Percentiles rank a stretch among this genome's conserved stretches.
Conservation (phyloP, 2,888 invertebrate genomes). For the Zeuzera pyrina region DNA sequence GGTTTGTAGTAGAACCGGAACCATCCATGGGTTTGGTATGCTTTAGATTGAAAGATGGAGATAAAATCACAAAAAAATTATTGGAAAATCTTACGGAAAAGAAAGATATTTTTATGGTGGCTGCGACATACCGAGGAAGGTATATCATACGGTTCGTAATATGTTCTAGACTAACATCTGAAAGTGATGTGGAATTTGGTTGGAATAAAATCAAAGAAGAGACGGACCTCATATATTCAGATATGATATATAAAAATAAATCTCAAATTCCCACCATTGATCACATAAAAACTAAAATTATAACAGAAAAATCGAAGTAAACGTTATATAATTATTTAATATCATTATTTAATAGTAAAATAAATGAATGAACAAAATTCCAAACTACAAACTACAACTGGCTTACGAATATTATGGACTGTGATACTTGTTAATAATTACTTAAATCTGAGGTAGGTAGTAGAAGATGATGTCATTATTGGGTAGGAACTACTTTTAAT, state of each 20-base stretch:
- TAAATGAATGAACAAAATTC: neutral
- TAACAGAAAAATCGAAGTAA: slow-evolving; percentile 54
- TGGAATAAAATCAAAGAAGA: slow-evolving; percentile 78
- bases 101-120: slow-evolving; percentile 86
- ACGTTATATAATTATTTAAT: neutral
- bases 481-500: too few relatives aligned
- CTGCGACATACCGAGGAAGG: slow-evolving; percentile 78
- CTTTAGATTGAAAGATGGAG: slow-evolving; percentile 86
- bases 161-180: slow-evolving; percentile 81
- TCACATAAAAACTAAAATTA: slow-evolving; percentile 34
- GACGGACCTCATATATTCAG: slow-evolving; percentile 42
- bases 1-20: slow-evolving; percentile 85
- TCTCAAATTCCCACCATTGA: slow-evolving; percentile 41
- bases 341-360: neutral
- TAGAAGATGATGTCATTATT: too few relatives aligned
- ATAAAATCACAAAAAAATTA: slow-evolving; percentile 79
- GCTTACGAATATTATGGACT: too few relatives aligned
- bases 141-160: slow-evolving; percentile 87
- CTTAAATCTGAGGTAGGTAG: too few relatives aligned
- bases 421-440: too few relatives aligned
- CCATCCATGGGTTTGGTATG: slow-evolving; percentile 89
- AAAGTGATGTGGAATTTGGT: slow-evolving; percentile 82
- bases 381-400: too few relatives aligned
- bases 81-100: slow-evolving; percentile 81
- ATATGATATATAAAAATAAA: slow-evolving; percentile 37